Evolutionary conservation across 2,797 vertebrate genomes (phyloP), one percentile per base, ranked within the genome.

Genomic region (Labroides dimidiatus): DNA sequence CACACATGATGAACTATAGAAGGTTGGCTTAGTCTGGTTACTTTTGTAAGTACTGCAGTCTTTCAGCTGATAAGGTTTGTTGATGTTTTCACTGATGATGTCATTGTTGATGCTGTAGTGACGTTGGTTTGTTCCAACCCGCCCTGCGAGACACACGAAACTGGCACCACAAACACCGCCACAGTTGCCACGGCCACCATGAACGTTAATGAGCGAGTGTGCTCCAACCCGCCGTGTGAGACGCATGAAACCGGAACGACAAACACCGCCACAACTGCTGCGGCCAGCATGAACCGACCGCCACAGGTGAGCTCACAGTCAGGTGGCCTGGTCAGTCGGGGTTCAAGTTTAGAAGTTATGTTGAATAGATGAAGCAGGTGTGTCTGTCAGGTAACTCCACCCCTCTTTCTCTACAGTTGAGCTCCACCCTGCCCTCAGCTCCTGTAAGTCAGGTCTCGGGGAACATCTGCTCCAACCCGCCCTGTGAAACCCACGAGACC

Each of bases 61-160:
- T 27, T 3, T 27, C 27, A 27, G 27, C 27, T 27, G 6, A 54
- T 9, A 14, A 12, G 41, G 6, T 51, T 0, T 42, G 10, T 27
- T 6, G 6, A 37, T 37, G 36, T 3, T 37, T 3, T 39, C 37
- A 13, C 49, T 64, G 10, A 66, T 63, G 24, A 54, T 72, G 53
- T 77, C 61, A 42, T 27, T 72, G 15, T 30, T 65, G 60, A 17
- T 47, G 37, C 43, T 51, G 23, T 70, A 86, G 83, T 83, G 66
- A 72, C 16, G 3, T 9, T 84, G 6, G 81, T 91, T 10, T 92
- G 88, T 9, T 91, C 87, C 33, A 93, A 90, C 67, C 91, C 87
- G 0, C 95, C 95, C 0, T 95, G 94, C 0, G 94, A 95, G 82
- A 95, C 89, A 0, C 94, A 95, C 0, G 94, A 95, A 45, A 95